Conservation (phyloP, 1,140 invertebrate genomes). For the Pygmarrhopalites habei region DNA sequence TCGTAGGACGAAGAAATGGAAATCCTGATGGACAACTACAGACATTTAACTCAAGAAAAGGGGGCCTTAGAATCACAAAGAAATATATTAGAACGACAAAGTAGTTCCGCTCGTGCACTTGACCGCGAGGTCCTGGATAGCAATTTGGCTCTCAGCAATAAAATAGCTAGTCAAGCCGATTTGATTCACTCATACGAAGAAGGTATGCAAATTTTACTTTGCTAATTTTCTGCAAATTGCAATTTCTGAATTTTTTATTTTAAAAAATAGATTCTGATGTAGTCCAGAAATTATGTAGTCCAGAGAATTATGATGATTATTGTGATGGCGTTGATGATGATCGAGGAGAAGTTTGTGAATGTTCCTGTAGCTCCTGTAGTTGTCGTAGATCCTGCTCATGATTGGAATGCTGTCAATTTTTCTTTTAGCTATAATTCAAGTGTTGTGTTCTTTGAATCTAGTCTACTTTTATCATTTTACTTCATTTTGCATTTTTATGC, state of each 20-base stretch:
- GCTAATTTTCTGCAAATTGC: background rate
- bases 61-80: constrained; percentile 22
- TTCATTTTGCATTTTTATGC: too few species aligned
- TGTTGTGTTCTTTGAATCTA: too few species aligned
- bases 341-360: too few species aligned
- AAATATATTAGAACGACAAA: constrained; percentile 27
- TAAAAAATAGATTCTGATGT: too few species aligned
- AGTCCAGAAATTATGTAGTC: too few species aligned
- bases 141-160: constrained; percentile 20
- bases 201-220: constrained; percentile 14
- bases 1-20: constrained; percentile 34
- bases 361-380: too few species aligned
- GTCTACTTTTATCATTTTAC: too few species aligned
- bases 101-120: constrained; percentile 8
- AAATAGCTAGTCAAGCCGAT: constrained; percentile 19
- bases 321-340: too few species aligned
- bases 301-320: too few species aligned
- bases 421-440: too few species aligned
- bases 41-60: constrained; percentile 22
- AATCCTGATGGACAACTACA: constrained; percentile 32
- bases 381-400: too few species aligned
- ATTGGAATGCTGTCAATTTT: too few species aligned
- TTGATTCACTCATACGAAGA: constrained; percentile 33
- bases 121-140: constrained; percentile 18
- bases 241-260: background rate